phyloP scores from a whole-genome alignment of 2,113 vertebrate genomes.

The Mionectes macconnelli region DNA sequence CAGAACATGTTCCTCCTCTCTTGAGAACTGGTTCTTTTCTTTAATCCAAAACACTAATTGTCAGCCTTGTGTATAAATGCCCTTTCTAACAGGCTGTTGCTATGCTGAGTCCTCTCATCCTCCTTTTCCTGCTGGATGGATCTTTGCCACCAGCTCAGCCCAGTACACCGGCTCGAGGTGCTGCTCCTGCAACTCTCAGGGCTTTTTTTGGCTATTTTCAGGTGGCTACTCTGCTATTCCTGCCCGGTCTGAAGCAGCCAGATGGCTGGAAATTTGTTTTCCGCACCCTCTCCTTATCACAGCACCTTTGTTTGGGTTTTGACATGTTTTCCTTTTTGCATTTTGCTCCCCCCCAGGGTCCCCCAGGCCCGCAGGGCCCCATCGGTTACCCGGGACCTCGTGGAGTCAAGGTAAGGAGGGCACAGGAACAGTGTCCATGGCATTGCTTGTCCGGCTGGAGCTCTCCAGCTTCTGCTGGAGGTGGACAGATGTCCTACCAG shows the following conservation, averaged over 20 bases:
- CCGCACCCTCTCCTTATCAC: accelerated
- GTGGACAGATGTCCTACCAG: not conserved
- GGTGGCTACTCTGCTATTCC: not conserved
- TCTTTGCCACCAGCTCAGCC: not conserved
- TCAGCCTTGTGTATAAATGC: not conserved
- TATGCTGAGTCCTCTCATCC: not conserved
- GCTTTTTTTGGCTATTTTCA: not conserved
- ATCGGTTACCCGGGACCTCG: constrained; percentile 93
- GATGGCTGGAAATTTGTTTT: not conserved
- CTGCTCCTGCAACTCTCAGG: not conserved
- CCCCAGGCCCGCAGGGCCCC: constrained; percentile 91
- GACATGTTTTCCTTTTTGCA: not conserved
- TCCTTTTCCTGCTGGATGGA: not conserved
- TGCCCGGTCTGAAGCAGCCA: accelerated
- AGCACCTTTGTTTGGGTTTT: not conserved
- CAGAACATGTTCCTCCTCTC: not conserved
- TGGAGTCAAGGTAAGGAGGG: constrained; percentile 90
- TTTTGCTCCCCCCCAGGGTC: constrained; percentile 77
- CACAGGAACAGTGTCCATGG: accelerated
- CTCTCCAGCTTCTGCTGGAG: not conserved
- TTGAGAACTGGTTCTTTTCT: not conserved
- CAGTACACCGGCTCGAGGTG: not conserved
- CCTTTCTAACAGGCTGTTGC: not conserved
- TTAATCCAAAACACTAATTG: not conserved
- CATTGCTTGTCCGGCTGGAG: not conserved